Conservation (phyloP, 2,888 invertebrate species). For the Poecilus cupreus region DNA sequence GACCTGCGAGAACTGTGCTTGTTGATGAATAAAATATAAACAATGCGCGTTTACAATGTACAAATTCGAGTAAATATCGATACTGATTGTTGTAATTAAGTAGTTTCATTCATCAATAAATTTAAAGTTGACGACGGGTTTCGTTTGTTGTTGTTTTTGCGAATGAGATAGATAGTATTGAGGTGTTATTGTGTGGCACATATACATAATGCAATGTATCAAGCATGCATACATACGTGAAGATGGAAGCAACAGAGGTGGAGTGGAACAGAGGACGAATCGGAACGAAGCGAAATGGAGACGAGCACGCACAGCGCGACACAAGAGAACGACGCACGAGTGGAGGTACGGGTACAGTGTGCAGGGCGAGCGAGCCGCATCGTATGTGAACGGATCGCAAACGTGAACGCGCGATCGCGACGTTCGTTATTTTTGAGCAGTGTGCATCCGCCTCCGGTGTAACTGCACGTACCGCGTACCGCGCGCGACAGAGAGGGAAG, state of each 20-base stretch:
- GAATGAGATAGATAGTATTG: no score
- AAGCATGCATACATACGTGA: no score
- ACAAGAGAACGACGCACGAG: not conserved
- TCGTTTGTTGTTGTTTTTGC: not conserved
- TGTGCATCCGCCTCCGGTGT: constrained; percentile 72
- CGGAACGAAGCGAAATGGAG: constrained; percentile 11
- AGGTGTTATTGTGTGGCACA: no score
- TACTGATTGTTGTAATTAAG: no score
- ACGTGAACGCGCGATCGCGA: not conserved
- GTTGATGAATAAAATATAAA: not conserved
- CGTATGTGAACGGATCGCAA: not conserved
- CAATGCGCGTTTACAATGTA: not conserved
- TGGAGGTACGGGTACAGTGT: not conserved
- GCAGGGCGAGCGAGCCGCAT: not conserved
- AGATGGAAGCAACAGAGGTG: no score
- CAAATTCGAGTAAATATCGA: no score
- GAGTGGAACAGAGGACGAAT: constrained; percentile 1
- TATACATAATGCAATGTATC: not conserved
- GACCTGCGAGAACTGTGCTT: not conserved
- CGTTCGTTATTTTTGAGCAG: constrained; percentile 68
- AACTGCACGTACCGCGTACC: constrained; percentile 67
- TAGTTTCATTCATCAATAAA: no score
- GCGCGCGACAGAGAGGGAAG: constrained; percentile 69
- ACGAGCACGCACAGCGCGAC: not conserved
- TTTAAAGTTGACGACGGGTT: no score